phyloP scores from a whole-genome alignment of 2,888 invertebrate genomes.

The Rhyacophila evoluta region DNA sequence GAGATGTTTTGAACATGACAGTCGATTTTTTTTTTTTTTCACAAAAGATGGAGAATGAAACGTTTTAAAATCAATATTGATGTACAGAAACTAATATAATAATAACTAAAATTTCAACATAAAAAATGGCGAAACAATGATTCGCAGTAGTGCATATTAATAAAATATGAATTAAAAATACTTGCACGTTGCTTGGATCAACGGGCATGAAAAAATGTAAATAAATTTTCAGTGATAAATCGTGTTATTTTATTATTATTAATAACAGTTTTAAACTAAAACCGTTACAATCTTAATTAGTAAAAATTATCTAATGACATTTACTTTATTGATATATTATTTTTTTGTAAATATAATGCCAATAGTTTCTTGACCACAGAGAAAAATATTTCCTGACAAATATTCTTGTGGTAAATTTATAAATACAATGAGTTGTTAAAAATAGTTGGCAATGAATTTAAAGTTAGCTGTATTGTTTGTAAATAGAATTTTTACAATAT shows the following conservation, averaged over 20 bases:
- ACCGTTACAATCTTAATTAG: conserved; percentile 23
- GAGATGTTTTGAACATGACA: too few species aligned
- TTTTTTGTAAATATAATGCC: conserved; percentile 20
- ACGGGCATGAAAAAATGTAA: background rate
- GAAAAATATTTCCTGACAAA: conserved; percentile 27
- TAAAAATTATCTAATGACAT: conserved; percentile 1
- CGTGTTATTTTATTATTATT: conserved; percentile 20
- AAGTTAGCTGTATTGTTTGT: conserved; percentile 17
- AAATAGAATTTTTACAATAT: too few species aligned
- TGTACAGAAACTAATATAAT: background rate
- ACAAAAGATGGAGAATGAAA: background rate
- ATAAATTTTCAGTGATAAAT: background rate
- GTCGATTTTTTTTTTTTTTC: background rate
- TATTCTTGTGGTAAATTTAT: conserved; percentile 13
- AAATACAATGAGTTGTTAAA: background rate
- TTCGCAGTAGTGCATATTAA: too few species aligned
- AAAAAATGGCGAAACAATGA: background rate
- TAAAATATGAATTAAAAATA: too few species aligned
- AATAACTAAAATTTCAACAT: background rate
- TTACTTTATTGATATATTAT: background rate
- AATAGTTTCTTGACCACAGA: conserved; percentile 21
- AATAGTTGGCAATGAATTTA: background rate
- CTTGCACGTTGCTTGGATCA: background rate
- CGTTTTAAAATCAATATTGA: background rate
- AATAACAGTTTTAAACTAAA: conserved; percentile 19